phyloP scores from a whole-genome alignment of 1,140 invertebrate species.

The Caenorhabditis remanei region DNA sequence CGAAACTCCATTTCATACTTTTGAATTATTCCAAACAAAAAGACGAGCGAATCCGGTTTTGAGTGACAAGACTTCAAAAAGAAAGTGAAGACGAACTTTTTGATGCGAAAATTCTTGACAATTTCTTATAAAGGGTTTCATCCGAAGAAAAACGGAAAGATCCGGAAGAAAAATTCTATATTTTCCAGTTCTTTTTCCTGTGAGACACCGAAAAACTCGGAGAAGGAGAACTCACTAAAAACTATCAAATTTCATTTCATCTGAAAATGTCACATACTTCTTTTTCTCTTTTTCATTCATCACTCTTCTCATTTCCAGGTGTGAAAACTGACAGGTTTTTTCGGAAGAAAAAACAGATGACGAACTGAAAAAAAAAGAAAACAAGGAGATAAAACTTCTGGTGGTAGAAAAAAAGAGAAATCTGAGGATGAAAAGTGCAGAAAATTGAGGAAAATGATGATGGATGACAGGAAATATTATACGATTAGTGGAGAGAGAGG shows the following conservation, averaged over 20 bases:
- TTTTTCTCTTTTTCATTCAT: not conserved
- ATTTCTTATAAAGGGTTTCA: not conserved
- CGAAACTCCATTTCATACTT: no score
- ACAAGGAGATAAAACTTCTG: not conserved
- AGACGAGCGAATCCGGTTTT: constrained; percentile 1
- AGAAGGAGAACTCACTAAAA: not conserved
- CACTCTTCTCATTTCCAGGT: constrained; percentile 11
- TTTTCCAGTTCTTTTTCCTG: no score
- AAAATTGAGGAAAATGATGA: not conserved
- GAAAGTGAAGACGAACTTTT: constrained; percentile 18
- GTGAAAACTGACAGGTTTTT: constrained; percentile 13
- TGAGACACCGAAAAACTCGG: no score
- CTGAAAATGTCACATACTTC: not conserved
- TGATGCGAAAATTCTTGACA: constrained; percentile 24
- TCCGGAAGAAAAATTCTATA: not conserved
- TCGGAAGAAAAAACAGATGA: not conserved
- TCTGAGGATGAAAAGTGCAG: constrained; percentile 13
- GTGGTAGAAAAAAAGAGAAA: not conserved
- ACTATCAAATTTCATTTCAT: not conserved
- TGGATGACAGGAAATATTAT: not conserved
- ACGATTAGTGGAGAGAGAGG: not conserved
- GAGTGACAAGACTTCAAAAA: constrained; percentile 23
- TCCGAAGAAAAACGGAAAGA: not conserved
- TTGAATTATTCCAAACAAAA: no score
- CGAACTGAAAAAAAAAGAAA: not conserved